These are phyloP conservation scores for Gymnothorax javanicus DNA, from an alignment of 2,797 vertebrate species.

Conservation along the genomic window DNA sequence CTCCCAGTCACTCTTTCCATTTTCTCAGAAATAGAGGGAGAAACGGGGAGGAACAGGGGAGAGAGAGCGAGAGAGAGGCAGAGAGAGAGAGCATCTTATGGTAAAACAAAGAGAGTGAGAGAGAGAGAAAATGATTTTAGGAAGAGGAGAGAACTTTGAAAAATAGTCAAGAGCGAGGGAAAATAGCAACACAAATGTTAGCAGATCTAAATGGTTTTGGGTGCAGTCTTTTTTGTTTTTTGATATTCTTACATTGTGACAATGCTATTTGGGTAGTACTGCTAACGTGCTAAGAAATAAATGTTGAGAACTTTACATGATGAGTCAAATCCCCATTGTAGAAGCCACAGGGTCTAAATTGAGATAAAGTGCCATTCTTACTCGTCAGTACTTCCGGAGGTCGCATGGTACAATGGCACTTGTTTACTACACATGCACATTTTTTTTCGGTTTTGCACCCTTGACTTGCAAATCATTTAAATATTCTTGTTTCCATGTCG, in stretches of 20 bases:
- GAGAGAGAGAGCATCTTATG: background rate
- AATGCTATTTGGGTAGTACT: background rate
- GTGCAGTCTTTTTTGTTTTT: background rate
- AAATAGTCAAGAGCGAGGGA: background rate
- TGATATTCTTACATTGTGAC: background rate
- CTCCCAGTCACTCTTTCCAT: conserved; percentile 10
- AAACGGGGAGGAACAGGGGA: conserved; percentile 18
- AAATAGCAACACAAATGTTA: background rate
- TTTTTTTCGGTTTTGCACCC: background rate
- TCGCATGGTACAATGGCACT: background rate
- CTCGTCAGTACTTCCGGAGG: background rate
- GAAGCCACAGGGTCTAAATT: background rate
- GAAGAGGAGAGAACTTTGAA: background rate
- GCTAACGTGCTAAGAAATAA: background rate
- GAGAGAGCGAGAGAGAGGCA: conserved; percentile 44
- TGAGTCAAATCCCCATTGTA: background rate
- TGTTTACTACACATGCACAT: background rate
- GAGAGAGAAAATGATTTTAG: background rate
- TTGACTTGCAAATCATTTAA: conserved; percentile 15
- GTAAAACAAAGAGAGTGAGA: background rate
- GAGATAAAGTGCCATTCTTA: background rate
- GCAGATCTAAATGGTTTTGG: background rate
- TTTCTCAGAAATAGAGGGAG: background rate
- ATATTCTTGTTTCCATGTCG: background rate
- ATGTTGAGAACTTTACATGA: background rate